Conservation (phyloP, 2,113 vertebrate genomes). For the Corythaeola cristata region DNA sequence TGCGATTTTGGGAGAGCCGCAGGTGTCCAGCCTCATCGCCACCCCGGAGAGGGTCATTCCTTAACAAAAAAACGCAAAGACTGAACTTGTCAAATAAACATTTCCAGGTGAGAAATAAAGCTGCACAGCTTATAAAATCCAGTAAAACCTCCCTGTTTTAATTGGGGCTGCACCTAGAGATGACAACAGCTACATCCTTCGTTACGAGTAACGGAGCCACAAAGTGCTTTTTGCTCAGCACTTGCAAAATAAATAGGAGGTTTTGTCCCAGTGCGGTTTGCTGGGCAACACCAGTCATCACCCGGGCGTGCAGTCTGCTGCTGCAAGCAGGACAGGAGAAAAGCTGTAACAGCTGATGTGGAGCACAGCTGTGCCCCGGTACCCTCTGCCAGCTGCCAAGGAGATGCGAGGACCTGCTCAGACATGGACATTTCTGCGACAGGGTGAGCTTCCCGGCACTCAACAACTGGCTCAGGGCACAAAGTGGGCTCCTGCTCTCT, state of each 20-base stretch:
- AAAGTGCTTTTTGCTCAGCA: not conserved
- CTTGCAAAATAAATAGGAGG: not conserved
- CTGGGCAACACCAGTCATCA: not conserved
- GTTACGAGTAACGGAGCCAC: too few relatives aligned
- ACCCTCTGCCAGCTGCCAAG: not conserved
- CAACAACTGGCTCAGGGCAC: not conserved
- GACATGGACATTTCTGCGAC: not conserved
- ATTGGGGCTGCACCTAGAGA: not conserved
- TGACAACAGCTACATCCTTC: fast-evolving
- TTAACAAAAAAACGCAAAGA: not conserved
- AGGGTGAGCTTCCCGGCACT: not conserved
- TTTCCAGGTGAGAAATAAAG: not conserved
- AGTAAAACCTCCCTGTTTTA: not conserved
- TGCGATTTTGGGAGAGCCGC: too few relatives aligned
- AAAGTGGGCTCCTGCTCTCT: not conserved
- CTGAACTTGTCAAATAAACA: not conserved
- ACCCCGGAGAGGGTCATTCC: too few relatives aligned
- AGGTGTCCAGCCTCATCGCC: too few relatives aligned
- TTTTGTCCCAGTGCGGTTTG: not conserved
- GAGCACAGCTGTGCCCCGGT: fast-evolving
- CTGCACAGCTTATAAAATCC: not conserved
- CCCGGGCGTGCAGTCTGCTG: not conserved
- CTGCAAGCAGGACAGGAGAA: not conserved
- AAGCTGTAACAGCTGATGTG: not conserved
- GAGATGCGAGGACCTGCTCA: not conserved